These are phyloP conservation scores for Drosophila setifemur DNA, from an alignment of 1,140 invertebrate genomes.

Conservation along the genomic window DNA sequence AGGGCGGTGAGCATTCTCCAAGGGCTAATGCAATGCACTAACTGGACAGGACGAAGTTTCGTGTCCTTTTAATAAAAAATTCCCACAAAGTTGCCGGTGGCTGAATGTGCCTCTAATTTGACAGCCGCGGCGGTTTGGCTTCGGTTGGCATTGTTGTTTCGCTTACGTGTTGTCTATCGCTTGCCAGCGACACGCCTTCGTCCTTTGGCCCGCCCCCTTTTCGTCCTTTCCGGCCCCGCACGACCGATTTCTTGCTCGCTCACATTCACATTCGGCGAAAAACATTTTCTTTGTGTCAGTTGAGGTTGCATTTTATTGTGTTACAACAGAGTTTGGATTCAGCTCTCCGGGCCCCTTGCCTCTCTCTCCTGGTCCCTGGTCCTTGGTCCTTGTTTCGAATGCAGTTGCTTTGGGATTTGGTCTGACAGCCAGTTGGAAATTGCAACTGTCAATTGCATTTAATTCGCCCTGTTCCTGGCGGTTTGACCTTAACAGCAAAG, in stretches of 20 bases:
- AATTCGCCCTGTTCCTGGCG: constrained; percentile 61
- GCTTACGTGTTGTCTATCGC: constrained; percentile 74
- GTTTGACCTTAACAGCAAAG: constrained; percentile 59
- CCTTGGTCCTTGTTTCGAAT: constrained; percentile 29
- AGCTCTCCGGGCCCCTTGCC: constrained; percentile 1
- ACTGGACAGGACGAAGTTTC: not conserved
- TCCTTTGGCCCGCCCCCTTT: constrained; percentile 1
- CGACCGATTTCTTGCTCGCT: constrained; percentile 41
- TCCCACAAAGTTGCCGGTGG: constrained; percentile 48
- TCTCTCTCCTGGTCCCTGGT: not conserved
- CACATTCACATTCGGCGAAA: constrained; percentile 48
- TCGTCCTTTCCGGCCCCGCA: constrained; percentile 20
- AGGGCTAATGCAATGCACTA: not conserved
- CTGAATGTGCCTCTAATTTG: constrained; percentile 72
- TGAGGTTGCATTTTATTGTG: constrained; percentile 79
- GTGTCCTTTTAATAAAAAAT: constrained; percentile 9
- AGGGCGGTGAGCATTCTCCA: not conserved
- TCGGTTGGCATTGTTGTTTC: constrained; percentile 65
- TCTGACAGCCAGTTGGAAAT: constrained; percentile 75
- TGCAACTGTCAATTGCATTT: constrained; percentile 81
- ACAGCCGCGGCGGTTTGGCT: constrained; percentile 60
- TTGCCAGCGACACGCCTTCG: constrained; percentile 48
- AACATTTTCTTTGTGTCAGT: constrained; percentile 79
- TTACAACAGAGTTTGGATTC: constrained; percentile 66
- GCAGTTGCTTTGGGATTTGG: constrained; percentile 62